Evolutionary conservation across 2,888 invertebrate genomes (phyloP), one percentile per base, ranked within the genome.

Genomic region (Archaeoteleia sp.): DNA sequence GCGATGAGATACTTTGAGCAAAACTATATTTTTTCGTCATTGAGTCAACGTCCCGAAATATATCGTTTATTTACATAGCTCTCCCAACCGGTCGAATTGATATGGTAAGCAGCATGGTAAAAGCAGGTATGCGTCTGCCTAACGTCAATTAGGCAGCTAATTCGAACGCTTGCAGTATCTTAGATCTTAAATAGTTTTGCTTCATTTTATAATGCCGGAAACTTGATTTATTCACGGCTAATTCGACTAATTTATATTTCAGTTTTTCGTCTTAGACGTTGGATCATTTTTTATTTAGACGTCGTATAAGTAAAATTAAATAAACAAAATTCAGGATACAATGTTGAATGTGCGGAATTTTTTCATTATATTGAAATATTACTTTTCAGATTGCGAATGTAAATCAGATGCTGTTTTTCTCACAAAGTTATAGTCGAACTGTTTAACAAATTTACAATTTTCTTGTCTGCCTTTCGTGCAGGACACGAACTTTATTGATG

Each of bases 361-460:
- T 30, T 10, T 15, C 39, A 14, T 39, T 12, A 40, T 25, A 14
- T 12, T 17, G 42, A 1, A 23, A 27, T 23, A n/a, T 32, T 2
- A 23, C 29, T 23, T 39, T 14, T 14, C 25, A 20, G 12, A 20
- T 6, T 12, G 25, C 34, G 13, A 29, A 60, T 49, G 58, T 49
- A 60, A 62, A 62, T 54, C 17, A 25, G 4, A 2, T 10, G 20
- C 25, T 7, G 46, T 67, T 70, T 67, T 62, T 66, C 35, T 54
- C 53, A 23, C 25, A 25, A 15, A 54, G 65, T 62, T 48, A 48
- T 54, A 29, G 39, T 17, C 55, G 23, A 34, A 10, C 53, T 35
- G 76, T 75, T 72, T 79, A 81, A 83, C 82, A 82, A 83, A 81
- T 82, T 81, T 81, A 73, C 74, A 73, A 80, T 78, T 79, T 81